phyloP scores from a whole-genome alignment of 2,113 vertebrate species.

The Scomber japonicus region DNA sequence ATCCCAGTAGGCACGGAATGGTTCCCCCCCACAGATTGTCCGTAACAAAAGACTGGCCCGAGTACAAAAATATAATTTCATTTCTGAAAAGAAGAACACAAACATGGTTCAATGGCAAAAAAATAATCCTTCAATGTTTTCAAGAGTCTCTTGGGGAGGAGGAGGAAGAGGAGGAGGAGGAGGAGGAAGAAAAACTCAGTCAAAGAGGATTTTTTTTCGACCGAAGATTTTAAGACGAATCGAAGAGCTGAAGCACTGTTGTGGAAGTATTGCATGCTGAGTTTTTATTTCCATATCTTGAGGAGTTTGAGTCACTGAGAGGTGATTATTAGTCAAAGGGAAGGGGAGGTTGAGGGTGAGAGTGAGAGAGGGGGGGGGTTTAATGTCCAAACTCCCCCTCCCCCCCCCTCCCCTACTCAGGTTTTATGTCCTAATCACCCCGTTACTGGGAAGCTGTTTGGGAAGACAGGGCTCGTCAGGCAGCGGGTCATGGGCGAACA shows the following conservation, averaged over 20 bases:
- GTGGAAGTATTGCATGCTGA: conserved; percentile 76
- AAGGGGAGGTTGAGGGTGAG: too few relatives aligned
- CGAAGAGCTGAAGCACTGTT: conserved; percentile 49
- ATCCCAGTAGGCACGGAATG: conserved; percentile 83
- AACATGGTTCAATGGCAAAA: conserved; percentile 65
- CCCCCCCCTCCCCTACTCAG: not conserved
- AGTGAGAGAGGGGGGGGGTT: not conserved
- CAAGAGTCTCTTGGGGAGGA: conserved; percentile 39
- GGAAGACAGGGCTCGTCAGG: conserved; percentile 92
- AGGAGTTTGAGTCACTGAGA: conserved; percentile 45
- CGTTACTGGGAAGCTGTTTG: conserved; percentile 85
- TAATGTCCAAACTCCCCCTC: not conserved
- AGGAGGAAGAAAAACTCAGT: conserved; percentile 15
- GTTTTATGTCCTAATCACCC: conserved; percentile 88
- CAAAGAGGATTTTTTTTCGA: conserved; percentile 21
- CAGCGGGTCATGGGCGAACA: conserved; percentile 95
- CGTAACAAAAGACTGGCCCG: conserved; percentile 81
- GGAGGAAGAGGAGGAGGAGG: conserved; percentile 28
- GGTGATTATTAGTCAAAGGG: conserved; percentile 34
- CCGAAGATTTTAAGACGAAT: conserved; percentile 58
- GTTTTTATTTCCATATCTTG: conserved; percentile 44
- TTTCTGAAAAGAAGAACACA: conserved; percentile 69
- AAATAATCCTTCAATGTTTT: conserved; percentile 77
- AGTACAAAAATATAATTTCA: conserved; percentile 87
- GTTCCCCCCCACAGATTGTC: conserved; percentile 78